Conservation (phyloP, 1,140 invertebrate genomes). For the Euglossa dilemma region DNA sequence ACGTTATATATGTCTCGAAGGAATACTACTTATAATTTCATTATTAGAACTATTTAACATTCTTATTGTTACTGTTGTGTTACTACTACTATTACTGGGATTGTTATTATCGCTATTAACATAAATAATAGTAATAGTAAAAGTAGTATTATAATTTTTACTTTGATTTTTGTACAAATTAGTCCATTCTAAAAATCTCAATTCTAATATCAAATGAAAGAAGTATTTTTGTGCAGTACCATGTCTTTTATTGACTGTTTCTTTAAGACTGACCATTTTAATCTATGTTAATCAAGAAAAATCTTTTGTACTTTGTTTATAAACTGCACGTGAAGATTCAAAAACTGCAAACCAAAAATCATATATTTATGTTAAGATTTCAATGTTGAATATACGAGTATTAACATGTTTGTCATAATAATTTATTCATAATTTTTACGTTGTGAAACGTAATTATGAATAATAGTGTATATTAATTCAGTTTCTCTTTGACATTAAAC, state of each 20-base stretch:
- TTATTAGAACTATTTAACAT: slow-evolving; percentile 23
- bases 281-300: slow-evolving; percentile 5
- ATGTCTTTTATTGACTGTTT: slow-evolving; percentile 29
- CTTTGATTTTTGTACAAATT: background rate
- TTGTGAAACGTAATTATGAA: slow-evolving; percentile 1
- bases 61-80: background rate
- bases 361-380: slow-evolving; percentile 36
- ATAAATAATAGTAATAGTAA: background rate
- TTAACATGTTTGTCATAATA: slow-evolving; percentile 8
- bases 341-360: slow-evolving; percentile 30
- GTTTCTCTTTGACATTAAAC: background rate
- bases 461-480: slow-evolving; percentile 15
- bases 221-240: slow-evolving; percentile 42
- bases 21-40: slow-evolving; percentile 27
- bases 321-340: slow-evolving; percentile 19
- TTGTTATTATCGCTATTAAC: background rate
- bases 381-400: slow-evolving; percentile 16
- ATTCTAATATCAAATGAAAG: slow-evolving; percentile 7
- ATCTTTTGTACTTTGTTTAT: slow-evolving; percentile 30
- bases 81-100: background rate
- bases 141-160: background rate
- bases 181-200: background rate
- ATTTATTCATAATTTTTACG: background rate
- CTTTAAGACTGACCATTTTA: slow-evolving; percentile 44
- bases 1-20: slow-evolving; percentile 34